Conservation (phyloP, 2,888 invertebrate genomes). For the Microchrysa polita region DNA sequence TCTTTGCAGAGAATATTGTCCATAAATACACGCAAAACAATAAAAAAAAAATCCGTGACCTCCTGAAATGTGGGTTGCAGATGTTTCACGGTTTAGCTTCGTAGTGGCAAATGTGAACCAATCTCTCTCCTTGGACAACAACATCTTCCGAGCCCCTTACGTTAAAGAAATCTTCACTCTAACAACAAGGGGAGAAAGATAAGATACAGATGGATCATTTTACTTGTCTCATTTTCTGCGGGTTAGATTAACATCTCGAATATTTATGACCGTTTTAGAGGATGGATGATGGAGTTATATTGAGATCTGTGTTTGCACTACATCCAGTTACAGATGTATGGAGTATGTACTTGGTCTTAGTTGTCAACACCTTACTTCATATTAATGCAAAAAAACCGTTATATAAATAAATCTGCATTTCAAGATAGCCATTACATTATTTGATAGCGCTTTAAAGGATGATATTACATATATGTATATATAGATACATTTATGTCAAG, state of each 20-base stretch:
- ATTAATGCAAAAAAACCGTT: no score
- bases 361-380: no score
- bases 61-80: constrained; percentile 41
- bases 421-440: background rate
- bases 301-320: no score
- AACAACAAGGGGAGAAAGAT: constrained; percentile 10
- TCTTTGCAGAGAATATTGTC: no score
- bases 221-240: constrained; percentile 33
- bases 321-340: no score
- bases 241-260: constrained; percentile 38
- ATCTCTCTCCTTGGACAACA: background rate
- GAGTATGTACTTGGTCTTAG: no score
- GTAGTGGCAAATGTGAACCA: background rate
- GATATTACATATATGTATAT: background rate
- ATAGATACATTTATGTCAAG: constrained; percentile 40
- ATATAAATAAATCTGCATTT: no score
- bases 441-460: no score
- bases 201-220: constrained; percentile 27
- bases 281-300: background rate
- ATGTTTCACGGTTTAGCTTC: constrained; percentile 21
- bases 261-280: constrained; percentile 26
- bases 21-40: constrained; percentile 19
- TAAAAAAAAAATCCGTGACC: constrained; percentile 39
- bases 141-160: background rate
- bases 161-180: background rate